Percentiles rank a stretch among this genome's conserved stretches.
phyloP scores from a whole-genome alignment of 2,113 vertebrate species.

The human (Homo sapiens) region DNA sequence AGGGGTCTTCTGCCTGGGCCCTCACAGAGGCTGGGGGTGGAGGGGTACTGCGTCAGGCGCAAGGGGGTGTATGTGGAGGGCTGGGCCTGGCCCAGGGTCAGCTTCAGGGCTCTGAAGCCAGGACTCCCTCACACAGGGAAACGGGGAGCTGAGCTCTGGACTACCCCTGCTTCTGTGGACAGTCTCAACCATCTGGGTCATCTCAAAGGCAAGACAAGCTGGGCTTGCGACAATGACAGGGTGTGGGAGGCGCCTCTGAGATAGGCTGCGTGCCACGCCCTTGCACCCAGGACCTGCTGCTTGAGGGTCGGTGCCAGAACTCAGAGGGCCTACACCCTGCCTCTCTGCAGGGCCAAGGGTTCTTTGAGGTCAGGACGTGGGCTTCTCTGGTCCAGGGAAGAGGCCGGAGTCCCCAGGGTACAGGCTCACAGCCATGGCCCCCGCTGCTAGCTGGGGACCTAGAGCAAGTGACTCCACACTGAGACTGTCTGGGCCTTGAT shows the following conservation, averaged over 20 bases:
- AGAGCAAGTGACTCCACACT: not conserved
- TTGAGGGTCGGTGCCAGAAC: accelerated
- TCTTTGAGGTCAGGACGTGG: too few relatives aligned
- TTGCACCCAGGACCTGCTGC: not conserved
- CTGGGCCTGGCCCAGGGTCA: not conserved
- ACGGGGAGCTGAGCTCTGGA: not conserved
- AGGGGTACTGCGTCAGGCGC: accelerated
- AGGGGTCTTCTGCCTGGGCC: too few relatives aligned
- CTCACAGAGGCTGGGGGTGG: not conserved
- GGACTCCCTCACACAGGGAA: accelerated
- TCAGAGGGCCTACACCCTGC: not conserved
- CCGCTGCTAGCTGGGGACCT: not conserved
- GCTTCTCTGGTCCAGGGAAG: not conserved
- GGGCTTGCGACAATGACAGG: not conserved
- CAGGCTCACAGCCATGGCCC: accelerated
- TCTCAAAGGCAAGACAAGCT: not conserved
- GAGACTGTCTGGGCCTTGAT: not conserved
- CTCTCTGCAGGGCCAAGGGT: too few relatives aligned
- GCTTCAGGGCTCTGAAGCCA: not conserved
- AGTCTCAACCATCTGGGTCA: accelerated
- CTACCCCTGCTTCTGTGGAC: accelerated
- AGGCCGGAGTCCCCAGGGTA: not conserved
- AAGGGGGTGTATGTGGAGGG: not conserved
- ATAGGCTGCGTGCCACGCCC: not conserved
- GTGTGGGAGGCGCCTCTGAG: too few relatives aligned